Percentiles rank a stretch among this genome's conserved stretches.
Conservation (phyloP, 1,140 invertebrate species). For the Orchestia grillus region DNA sequence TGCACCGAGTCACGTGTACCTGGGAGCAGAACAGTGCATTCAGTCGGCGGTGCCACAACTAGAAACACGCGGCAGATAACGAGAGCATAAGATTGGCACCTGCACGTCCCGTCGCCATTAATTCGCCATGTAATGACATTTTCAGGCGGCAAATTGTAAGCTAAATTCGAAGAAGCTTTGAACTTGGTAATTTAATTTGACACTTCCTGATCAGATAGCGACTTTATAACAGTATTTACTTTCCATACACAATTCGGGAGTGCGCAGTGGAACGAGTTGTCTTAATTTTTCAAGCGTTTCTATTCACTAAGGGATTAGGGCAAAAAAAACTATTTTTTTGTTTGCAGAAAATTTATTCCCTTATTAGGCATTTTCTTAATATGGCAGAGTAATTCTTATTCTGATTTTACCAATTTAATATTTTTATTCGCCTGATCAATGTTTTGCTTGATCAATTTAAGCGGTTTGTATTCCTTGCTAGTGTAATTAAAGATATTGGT, state of each 20-base stretch:
- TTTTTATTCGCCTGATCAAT: no score
- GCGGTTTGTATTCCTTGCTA: no score
- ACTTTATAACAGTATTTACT: neutral
- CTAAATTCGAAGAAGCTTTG: neutral
- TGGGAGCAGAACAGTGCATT: neutral
- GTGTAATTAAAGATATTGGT: no score
- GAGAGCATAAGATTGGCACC: constrained; percentile 12
- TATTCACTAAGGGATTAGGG: no score
- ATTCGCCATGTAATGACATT: neutral
- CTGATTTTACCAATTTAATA: neutral
- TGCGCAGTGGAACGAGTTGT: neutral
- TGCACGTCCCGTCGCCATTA: neutral
- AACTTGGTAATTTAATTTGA: neutral
- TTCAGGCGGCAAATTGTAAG: neutral
- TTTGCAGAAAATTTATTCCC: neutral
- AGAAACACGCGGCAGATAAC: neutral
- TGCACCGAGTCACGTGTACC: neutral
- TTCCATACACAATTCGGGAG: neutral
- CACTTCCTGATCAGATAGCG: neutral
- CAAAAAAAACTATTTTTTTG: neutral
- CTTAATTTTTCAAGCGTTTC: neutral
- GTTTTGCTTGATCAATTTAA: neutral
- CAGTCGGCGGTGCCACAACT: neutral
- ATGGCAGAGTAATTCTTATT: neutral
- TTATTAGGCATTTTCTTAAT: neutral